phyloP scores from a whole-genome alignment of 1,140 invertebrate genomes.

The Ruditapes philippinarum region DNA sequence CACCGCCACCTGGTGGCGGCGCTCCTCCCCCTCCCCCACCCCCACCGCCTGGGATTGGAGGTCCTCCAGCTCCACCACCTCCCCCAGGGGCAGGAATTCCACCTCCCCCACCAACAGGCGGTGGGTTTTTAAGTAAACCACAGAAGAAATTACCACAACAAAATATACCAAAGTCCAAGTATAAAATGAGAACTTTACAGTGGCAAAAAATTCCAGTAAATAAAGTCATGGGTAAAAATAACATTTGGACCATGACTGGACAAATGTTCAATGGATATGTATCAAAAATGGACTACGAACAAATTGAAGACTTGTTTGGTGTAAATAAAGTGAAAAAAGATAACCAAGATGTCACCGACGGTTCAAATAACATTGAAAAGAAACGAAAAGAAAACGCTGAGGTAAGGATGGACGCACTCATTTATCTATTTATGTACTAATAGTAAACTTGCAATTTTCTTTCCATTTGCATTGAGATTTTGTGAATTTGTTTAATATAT shows the following conservation, averaged over 20 bases:
- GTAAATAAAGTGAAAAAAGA: slow-evolving; percentile 58
- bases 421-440: too few relatives aligned
- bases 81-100: slow-evolving; percentile 28
- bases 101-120: slow-evolving; percentile 57
- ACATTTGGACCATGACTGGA: slow-evolving; percentile 94
- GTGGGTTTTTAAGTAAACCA: neutral
- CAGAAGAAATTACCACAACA: slow-evolving; percentile 81
- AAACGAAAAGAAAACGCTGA: slow-evolving; percentile 82
- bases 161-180: slow-evolving; percentile 82
- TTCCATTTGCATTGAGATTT: too few relatives aligned
- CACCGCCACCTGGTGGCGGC: slow-evolving; percentile 83
- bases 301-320: slow-evolving; percentile 84
- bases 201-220: slow-evolving; percentile 85
- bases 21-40: slow-evolving; percentile 76
- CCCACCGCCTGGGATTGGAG: slow-evolving; percentile 74
- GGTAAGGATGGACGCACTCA: slow-evolving; percentile 73
- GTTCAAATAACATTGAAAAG: slow-evolving; percentile 76
- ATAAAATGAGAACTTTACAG: slow-evolving; percentile 83
- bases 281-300: slow-evolving; percentile 86
- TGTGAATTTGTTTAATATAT: too few relatives aligned
- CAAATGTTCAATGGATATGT: slow-evolving; percentile 91
- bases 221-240: slow-evolving; percentile 82
- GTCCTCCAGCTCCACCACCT: slow-evolving; percentile 75
- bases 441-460: too few relatives aligned
- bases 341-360: slow-evolving; percentile 55